Evolutionary conservation across 2,113 vertebrate species (phyloP), one percentile per base, ranked within the genome.

Genomic region (Rhinolophus ferrumequinum): DNA sequence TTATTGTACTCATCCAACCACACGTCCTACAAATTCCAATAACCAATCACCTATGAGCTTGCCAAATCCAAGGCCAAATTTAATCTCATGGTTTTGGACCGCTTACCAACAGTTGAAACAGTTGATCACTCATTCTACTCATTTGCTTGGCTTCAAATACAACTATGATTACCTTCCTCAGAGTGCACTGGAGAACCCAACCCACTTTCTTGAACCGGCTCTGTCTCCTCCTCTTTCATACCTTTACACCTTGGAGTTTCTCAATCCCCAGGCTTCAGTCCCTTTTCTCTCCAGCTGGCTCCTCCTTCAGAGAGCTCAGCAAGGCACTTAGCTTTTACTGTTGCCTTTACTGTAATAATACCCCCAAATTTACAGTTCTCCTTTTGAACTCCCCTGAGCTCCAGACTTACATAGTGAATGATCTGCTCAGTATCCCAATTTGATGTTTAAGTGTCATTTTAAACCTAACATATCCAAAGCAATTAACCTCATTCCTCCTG

Each of bases 191-290:
- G n/a, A 30, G 28, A 12, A 4, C 33, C 30, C 35, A 41, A 38
- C 5, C 33, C 26, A 9, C 19, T 76, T 82, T 70, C 2, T 60
- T 70, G 69, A 44, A 26, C 11, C 38, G 24, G 4, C 52, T 76
- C 3, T 52, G 8, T 64, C 22, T 88, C 22, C 52, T 77, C 28
- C 15, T 80, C 26, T 22, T 62, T 13, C 18, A 15, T 7, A 22
- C 13, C 14, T 77, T n/a, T 38, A 0, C 2, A 15, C 5, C 10
- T 38, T 10, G 8, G 3, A 60, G 2, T 54, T 8, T 3, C 14
- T 73, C 18, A 30, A 16, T 8, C 3, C 3, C 2, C 6, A 52
- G 26, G 2, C 13, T 33, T 41, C 41, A 62, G 12, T 79, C 0
- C 28, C 10, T 52, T 52, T 54, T 41, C 15, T 75, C 24, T 67